Base-by-base conservation (phyloP, 2,113 vertebrate species). In the Sterna hirundo region DNA sequence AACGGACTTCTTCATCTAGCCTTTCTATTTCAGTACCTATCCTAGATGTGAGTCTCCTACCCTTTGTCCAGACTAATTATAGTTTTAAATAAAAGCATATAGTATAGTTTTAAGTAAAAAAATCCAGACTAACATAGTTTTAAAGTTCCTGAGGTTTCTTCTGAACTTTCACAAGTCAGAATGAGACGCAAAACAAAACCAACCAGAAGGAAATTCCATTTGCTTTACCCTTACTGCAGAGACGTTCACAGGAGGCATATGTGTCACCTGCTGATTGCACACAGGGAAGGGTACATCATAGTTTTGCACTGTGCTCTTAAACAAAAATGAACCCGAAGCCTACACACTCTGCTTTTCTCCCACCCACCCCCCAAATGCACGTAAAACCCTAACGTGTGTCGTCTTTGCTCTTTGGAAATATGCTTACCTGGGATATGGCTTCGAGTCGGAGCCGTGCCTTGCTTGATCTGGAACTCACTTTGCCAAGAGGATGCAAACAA, bases 381-480 rank as follows among this genome's bases (percentile, higher is more conserved):
- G 40, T 36, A 69, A 70, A 91, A 71, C 18, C 32, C 18, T 51
- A 10, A 89, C 89, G 7, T 10, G 4, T 47, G 51, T 58, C 55
- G 22, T 46, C 17, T 75, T 66, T 40, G 5, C 6, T 79, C 57
- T 91, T 60, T 47, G 32, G 46, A 78, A 89, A 68, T 66, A 42
- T 17, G 27, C 40, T 61, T 76, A 75, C 38, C 36, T 72, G 32
- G 29, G 74, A 72, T 64, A 75, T 40, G 74, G 89, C 88, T 95
- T 86, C 58, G 70, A 77, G 65, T 61, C 70, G 72, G 51, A 94
- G 42, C 14, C 36, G 32, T 72, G 61, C 25, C 93, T 91, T 93
- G 65, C 78, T 85, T 83, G 70, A 87, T 96, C 95, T 96, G 95
- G 95, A 97, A 96, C 93, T 94, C 70, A 79, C 40, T 94, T 93